These are phyloP conservation scores for Marcusenius ussheri DNA, from an alignment of 2,113 vertebrate genomes.

Conservation along the genomic window DNA sequence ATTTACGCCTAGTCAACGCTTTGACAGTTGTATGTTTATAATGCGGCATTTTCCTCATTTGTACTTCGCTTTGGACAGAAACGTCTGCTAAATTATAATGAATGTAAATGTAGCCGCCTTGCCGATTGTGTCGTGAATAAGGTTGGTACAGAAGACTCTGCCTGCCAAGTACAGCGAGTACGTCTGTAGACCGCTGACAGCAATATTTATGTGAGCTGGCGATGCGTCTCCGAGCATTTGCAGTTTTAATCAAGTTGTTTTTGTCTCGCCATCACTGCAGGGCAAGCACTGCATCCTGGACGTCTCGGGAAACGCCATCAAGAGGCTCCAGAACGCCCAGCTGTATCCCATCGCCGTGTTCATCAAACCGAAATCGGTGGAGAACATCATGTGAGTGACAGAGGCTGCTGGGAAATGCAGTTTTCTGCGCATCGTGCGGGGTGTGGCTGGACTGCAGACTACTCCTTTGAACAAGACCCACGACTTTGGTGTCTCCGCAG, in stretches of 20 bases:
- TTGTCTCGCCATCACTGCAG: constrained; percentile 46
- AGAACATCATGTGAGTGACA: constrained; percentile 89
- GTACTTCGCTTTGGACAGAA: not conserved
- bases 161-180: not conserved
- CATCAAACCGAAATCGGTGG: constrained; percentile 93
- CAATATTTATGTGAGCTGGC: not conserved
- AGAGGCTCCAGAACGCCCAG: constrained; percentile 88
- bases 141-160: not conserved
- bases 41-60: not conserved
- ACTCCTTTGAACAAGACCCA: not conserved
- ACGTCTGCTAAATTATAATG: not conserved
- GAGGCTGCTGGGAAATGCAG: not conserved
- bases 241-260: not conserved
- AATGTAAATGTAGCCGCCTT: not conserved
- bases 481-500: constrained; percentile 46
- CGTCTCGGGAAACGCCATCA: constrained; percentile 97
- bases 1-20: not conserved
- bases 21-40: not conserved
- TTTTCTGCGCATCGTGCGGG: not conserved
- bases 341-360: constrained; percentile 92
- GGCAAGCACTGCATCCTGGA: constrained; percentile 98
- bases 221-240: not conserved
- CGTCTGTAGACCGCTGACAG: not conserved
- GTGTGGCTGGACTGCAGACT: not conserved
- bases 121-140: not conserved